A percentile compares a stretch with the other conserved stretches of the same genome.
Evolutionary conservation across 2,113 vertebrate genomes (phyloP).

Genomic region (Sceloporus tristichus): DNA sequence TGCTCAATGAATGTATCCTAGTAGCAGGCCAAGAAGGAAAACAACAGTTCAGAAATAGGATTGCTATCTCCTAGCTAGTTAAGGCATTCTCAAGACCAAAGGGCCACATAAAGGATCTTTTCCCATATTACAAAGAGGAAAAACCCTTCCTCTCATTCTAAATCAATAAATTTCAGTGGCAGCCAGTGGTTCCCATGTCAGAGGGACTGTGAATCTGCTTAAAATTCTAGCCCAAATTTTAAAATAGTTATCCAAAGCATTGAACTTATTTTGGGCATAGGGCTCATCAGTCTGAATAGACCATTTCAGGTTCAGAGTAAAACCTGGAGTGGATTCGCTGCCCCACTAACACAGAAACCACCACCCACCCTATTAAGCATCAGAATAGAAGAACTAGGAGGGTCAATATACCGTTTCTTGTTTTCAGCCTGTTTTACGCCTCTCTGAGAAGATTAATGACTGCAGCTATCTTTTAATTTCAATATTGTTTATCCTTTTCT

Average conservation of each 20-base stretch:
- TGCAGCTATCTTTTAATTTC: background rate
- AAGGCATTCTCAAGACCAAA: background rate
- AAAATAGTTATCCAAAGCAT: too few relatives aligned
- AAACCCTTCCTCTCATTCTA: background rate
- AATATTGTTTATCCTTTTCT: background rate
- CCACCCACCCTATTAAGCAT: too few relatives aligned
- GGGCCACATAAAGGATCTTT: background rate
- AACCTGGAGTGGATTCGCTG: too few relatives aligned
- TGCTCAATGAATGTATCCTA: background rate
- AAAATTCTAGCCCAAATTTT: too few relatives aligned
- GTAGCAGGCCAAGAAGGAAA: background rate
- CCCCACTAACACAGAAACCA: too few relatives aligned
- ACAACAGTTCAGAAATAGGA: background rate
- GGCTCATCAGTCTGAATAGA: too few relatives aligned
- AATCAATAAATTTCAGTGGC: background rate
- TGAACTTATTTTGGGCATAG: too few relatives aligned
- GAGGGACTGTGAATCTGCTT: too few relatives aligned
- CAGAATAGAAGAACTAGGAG: too few relatives aligned
- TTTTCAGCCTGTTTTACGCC: background rate
- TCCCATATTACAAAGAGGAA: background rate
- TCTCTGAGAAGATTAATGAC: background rate
- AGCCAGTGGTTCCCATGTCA: background rate
- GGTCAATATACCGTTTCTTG: background rate
- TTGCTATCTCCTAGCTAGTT: background rate
- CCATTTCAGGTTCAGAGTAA: too few relatives aligned